Conservation (phyloP, 2,888 invertebrate genomes). For the Augiades crinisus region DNA sequence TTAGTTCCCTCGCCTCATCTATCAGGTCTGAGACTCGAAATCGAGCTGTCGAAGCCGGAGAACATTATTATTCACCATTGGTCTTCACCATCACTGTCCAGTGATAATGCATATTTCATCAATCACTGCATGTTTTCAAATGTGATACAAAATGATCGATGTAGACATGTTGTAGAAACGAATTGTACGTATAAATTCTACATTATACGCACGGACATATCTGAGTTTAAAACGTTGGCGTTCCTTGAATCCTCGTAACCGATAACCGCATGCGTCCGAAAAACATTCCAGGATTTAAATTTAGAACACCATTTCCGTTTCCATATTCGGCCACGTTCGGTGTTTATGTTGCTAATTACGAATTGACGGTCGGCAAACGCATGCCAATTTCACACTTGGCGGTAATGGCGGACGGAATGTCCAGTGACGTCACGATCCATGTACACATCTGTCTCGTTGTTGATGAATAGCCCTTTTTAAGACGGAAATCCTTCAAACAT, state of each 20-base stretch:
- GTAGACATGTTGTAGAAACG: too few species aligned
- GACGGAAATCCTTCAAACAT: too few species aligned
- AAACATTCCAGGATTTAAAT: constrained; percentile 15
- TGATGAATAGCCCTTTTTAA: constrained; percentile 8
- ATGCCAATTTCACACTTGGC: constrained; percentile 72
- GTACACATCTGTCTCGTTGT: constrained; percentile 5
- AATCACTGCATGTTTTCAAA: too few species aligned
- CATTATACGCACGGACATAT: not conserved
- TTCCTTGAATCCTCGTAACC: not conserved
- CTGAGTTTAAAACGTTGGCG: not conserved
- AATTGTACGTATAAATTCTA: too few species aligned
- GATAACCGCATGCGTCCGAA: not conserved
- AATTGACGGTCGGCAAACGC: constrained; percentile 46
- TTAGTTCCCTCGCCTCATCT: too few species aligned
- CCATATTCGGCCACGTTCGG: constrained; percentile 54
- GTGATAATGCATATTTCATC: too few species aligned
- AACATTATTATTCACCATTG: too few species aligned
- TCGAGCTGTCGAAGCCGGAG: too few species aligned
- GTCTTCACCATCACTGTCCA: too few species aligned
- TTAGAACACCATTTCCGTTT: constrained; percentile 33
- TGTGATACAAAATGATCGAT: too few species aligned
- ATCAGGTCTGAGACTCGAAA: too few species aligned
- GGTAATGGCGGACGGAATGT: constrained; percentile 57
- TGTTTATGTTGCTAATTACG: constrained; percentile 61
- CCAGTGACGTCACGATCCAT: constrained; percentile 52